These are phyloP conservation scores for Casuarius casuarius DNA, from an alignment of 2,113 vertebrate species.

Conservation along the genomic window DNA sequence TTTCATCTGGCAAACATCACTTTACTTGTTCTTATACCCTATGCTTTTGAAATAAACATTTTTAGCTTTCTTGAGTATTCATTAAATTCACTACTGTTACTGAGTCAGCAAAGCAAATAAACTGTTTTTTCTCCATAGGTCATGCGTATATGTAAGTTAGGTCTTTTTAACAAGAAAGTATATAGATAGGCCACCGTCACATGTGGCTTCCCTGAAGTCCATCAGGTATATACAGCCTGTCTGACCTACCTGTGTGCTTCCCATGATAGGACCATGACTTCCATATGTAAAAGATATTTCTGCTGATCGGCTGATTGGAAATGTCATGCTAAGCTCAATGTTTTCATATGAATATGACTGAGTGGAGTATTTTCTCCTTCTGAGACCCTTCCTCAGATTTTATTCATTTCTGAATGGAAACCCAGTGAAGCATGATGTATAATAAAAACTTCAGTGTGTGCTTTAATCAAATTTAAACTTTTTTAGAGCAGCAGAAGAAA, in stretches of 20 bases:
- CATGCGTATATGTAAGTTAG: not conserved
- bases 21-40: not conserved
- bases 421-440: rapidly evolving
- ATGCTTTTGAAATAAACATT: not conserved
- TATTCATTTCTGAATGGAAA: not conserved
- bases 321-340: not conserved
- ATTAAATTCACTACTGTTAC: not conserved
- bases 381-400: not conserved
- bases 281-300: not conserved
- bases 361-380: not conserved
- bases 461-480: not conserved
- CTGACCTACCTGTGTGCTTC: not conserved
- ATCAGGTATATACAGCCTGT: rapidly evolving
- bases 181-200: not conserved
- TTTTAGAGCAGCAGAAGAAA: not conserved
- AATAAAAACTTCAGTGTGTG: rapidly evolving
- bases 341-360: not conserved
- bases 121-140: not conserved
- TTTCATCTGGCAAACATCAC: not conserved
- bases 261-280: not conserved
- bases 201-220: not conserved
- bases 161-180: not conserved
- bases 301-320: not conserved
- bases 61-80: not conserved
- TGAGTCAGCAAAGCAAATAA: not conserved